Conservation (phyloP, 2,113 vertebrate genomes). For the Anser cygnoides region DNA sequence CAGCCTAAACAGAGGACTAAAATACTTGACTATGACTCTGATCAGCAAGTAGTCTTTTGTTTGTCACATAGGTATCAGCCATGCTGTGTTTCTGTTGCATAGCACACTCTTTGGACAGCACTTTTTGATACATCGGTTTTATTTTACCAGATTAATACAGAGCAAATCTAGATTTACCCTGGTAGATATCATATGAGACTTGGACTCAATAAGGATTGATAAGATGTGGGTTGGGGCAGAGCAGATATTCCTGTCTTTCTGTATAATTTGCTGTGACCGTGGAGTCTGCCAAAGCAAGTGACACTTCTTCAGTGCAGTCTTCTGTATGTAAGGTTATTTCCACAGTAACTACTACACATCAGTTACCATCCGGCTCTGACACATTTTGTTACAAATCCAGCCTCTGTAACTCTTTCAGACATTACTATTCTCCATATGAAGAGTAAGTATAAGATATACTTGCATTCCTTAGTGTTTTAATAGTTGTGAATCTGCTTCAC, state of each 20-base stretch:
- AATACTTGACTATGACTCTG: background rate
- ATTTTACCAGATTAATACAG: background rate
- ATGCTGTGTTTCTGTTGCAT: background rate
- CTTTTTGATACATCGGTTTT: background rate
- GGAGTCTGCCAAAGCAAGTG: background rate
- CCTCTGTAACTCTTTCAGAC: background rate
- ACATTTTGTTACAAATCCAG: background rate
- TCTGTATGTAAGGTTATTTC: background rate
- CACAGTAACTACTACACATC: background rate
- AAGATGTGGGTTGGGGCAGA: background rate
- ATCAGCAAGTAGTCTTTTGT: background rate
- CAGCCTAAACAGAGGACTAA: background rate
- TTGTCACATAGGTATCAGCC: background rate
- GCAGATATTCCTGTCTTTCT: background rate
- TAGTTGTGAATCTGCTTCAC: background rate
- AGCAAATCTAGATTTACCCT: background rate
- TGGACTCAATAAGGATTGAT: background rate
- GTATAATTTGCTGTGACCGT: background rate
- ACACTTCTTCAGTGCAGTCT: background rate
- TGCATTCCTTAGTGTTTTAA: background rate
- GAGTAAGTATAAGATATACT: background rate
- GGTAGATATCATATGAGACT: background rate
- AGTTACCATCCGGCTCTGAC: background rate
- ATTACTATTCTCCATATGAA: background rate
- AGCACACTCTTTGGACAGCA: background rate